Evolutionary conservation across 1,140 invertebrate genomes (phyloP), one percentile per base, ranked within the genome.

Genomic region (Penaeus chinensis): DNA sequence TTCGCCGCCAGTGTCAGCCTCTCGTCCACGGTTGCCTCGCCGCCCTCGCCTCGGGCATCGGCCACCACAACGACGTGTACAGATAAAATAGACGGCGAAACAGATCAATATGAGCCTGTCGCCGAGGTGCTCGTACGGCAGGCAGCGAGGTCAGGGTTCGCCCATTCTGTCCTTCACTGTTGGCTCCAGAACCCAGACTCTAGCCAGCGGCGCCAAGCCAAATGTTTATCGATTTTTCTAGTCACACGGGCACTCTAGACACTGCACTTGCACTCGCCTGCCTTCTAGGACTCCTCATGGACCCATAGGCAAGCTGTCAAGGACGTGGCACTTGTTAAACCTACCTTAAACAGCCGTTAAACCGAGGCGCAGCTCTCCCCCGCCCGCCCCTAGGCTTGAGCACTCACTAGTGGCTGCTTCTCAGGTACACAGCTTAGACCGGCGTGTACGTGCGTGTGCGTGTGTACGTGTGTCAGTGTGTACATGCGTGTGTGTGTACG

Each of bases 141-240:
- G 82, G 82, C 20, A 83, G 82, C 82, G 66, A 24, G 82, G 82
- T 83, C 65, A 83, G 82, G 82, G 82, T 71, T 83, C 82, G 82
- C 82, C 82, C 82, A 83, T 83, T 83, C 82, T 83, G 66, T 83
- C 82, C 82, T 74, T 82, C 60, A 81, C 79, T 81, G 79, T 81
- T 81, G 79, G 79, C 79, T 83, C 82, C 82, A 83, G 69, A 74
- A 71, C 82, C 82, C 60, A 74, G 61, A 71, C 82, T 74, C 82
- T 83, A 71, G 82, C 82, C 66, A 83, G 82, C 82, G 82, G 82
- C 82, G 82, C 82, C 82, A 83, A 63, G 82, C 82, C 66, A 83
- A 83, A 71, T 71, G 69, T 83, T 74, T 69, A 83, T 83, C 66
- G 82, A 83, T 83, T 71, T 83, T 60, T 19, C 65, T 20, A 24